Evolutionary conservation across 2,797 vertebrate genomes (phyloP).

Genomic region (Spea hammondii): DNA sequence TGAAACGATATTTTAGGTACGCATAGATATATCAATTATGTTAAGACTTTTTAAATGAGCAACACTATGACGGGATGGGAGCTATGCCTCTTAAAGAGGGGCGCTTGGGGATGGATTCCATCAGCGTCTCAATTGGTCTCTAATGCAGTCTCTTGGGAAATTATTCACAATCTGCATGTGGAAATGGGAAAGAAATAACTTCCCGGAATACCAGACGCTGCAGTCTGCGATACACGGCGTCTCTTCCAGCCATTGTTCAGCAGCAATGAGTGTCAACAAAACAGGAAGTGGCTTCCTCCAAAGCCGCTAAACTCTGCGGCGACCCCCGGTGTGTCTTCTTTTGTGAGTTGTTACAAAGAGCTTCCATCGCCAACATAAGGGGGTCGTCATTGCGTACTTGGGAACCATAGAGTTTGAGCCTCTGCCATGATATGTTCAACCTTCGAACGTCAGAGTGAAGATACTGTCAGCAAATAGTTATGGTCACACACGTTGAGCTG

Average conservation of each 20-base stretch:
- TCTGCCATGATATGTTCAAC: too few species aligned
- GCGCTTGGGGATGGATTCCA: too few species aligned
- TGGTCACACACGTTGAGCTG: too few species aligned
- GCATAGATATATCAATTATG: too few species aligned
- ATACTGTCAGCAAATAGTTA: too few species aligned
- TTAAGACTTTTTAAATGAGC: too few species aligned
- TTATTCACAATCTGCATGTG: background rate
- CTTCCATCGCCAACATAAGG: conserved; percentile 7
- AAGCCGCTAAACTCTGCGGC: conserved; percentile 50
- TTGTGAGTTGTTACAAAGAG: conserved; percentile 25
- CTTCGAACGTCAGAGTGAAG: too few species aligned
- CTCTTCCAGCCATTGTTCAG: conserved; percentile 70
- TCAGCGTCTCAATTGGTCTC: too few species aligned
- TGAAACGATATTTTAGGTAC: too few species aligned
- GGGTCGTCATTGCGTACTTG: background rate
- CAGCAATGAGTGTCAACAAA: conserved; percentile 67
- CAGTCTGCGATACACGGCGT: conserved; percentile 48
- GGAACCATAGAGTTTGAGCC: too few species aligned
- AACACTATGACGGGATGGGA: too few species aligned
- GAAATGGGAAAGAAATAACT: conserved; percentile 54
- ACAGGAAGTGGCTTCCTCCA: conserved; percentile 68
- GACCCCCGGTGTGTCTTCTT: conserved; percentile 48
- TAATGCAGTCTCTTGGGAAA: background rate
- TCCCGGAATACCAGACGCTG: conserved; percentile 57
- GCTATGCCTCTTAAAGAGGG: too few species aligned